Percentiles rank a stretch among this genome's conserved stretches.
Conservation (phyloP, 2,113 vertebrate genomes). For the Lepus europaeus region DNA sequence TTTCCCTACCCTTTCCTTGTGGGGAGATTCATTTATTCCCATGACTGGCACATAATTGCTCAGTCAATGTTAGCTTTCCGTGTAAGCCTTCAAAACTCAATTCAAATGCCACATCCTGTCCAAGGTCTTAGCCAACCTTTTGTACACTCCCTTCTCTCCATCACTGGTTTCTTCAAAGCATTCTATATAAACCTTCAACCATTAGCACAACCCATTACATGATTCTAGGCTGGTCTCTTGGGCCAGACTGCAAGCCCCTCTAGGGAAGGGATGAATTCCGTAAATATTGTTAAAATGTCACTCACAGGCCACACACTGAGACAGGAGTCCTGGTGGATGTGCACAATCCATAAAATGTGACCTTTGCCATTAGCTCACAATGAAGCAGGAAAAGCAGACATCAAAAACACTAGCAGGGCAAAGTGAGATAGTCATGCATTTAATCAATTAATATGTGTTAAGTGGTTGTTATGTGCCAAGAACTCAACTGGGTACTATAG, state of each 20-base stretch:
- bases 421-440: not conserved
- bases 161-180: not conserved
- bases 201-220: not conserved
- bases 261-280: not conserved
- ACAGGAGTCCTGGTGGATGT: not conserved
- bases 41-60: not conserved
- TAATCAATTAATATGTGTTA: not conserved
- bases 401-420: not conserved
- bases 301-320: not conserved
- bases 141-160: not conserved
- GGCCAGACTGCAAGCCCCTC: not conserved
- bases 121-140: not conserved
- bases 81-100: constrained; percentile 43
- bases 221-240: not conserved
- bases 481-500: not conserved
- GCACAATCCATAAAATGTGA: not conserved
- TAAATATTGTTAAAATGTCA: not conserved
- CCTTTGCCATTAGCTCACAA: constrained; percentile 1
- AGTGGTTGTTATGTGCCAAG: not conserved
- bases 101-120: not conserved
- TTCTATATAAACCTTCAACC: not conserved
- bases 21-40: not conserved
- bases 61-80: not conserved
- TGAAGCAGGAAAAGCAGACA: not conserved
- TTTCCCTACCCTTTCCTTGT: not conserved